Conservation (phyloP, 2,888 invertebrate genomes). For the Bibio marci region DNA sequence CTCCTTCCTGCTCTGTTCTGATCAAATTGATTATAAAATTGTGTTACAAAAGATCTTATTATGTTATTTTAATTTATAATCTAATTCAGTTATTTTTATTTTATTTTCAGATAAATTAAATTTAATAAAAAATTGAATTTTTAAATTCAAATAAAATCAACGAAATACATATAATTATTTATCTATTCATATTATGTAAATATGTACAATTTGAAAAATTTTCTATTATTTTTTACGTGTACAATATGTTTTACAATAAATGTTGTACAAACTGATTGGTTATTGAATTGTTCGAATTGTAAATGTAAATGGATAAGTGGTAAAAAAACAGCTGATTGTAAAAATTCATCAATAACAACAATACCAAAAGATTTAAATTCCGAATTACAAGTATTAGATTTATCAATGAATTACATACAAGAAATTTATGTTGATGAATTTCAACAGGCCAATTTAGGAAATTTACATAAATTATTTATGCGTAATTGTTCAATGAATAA, state of each 20-base stretch:
- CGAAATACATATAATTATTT: too few relatives aligned
- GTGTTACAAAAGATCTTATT: too few relatives aligned
- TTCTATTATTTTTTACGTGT: neutral
- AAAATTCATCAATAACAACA: conserved; percentile 39
- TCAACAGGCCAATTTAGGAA: conserved; percentile 47
- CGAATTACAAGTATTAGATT: conserved; percentile 53
- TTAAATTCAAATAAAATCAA: too few relatives aligned
- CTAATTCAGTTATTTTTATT: too few relatives aligned
- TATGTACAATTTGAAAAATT: conserved; percentile 1
- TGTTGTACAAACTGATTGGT: conserved; percentile 18
- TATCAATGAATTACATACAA: conserved; percentile 50
- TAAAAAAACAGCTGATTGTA: conserved; percentile 70
- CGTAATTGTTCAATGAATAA: conserved; percentile 54
- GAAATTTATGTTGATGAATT: conserved; percentile 52
- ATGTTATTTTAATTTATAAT: too few relatives aligned
- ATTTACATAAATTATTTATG: conserved; percentile 65
- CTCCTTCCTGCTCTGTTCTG: too few relatives aligned
- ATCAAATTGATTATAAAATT: too few relatives aligned
- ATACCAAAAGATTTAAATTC: conserved; percentile 58
- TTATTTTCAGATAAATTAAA: too few relatives aligned
- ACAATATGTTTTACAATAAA: neutral
- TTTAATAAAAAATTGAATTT: too few relatives aligned
- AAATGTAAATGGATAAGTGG: conserved; percentile 76
- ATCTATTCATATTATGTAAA: too few relatives aligned
- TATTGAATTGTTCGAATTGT: conserved; percentile 34